Conservation (phyloP, 2,888 invertebrate species). For the Taenaris catops region DNA sequence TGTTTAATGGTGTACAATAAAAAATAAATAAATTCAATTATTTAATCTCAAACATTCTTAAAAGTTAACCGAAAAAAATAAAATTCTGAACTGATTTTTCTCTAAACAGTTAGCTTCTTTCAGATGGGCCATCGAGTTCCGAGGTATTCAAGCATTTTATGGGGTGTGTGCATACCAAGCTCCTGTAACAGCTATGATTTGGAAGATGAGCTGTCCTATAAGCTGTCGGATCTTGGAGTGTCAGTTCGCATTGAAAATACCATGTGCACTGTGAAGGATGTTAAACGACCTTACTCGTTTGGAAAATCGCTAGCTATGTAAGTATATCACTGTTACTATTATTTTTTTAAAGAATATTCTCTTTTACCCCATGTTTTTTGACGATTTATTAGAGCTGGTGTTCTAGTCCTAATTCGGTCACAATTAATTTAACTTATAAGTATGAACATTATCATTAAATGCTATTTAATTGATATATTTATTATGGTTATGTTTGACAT, state of each 20-base stretch:
- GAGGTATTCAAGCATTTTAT: constrained; percentile 74
- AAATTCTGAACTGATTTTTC: no score
- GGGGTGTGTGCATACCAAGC: constrained; percentile 81
- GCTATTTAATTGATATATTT: background rate
- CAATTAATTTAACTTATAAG: no score
- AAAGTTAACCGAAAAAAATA: no score
- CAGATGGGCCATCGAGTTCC: constrained; percentile 81
- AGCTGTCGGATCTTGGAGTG: constrained; percentile 50
- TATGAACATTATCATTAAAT: background rate
- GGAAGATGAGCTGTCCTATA: constrained; percentile 58
- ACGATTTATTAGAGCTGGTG: no score
- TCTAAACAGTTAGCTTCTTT: constrained; percentile 19
- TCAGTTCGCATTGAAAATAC: constrained; percentile 59
- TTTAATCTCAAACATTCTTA: no score
- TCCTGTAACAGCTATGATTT: constrained; percentile 75
- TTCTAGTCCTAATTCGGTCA: no score
- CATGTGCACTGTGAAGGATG: constrained; percentile 62
- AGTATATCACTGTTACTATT: constrained; percentile 33
- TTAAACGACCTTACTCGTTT: constrained; percentile 59
- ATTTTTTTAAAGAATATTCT: no score
- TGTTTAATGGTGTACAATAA: no score
- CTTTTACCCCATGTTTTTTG: no score
- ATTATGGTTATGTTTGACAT: no score
- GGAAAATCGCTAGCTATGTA: constrained; percentile 67
- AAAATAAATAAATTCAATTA: no score